A percentile compares a stretch with the other conserved stretches of the same genome.
Evolutionary conservation across 2,797 vertebrate genomes (phyloP).

Genomic region (Hafferia zeledoni): DNA sequence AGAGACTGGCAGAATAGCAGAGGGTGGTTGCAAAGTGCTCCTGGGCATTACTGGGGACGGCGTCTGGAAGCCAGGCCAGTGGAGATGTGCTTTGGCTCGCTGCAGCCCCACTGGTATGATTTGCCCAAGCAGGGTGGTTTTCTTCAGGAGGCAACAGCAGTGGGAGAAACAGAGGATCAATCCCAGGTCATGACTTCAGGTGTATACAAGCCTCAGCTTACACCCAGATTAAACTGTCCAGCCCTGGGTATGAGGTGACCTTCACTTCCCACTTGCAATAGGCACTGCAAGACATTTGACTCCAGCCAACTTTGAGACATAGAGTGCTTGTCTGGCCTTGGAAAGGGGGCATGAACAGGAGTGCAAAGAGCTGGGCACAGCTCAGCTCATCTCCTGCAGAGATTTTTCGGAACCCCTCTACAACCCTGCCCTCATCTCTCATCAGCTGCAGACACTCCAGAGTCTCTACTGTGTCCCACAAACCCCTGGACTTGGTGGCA

Average conservation of each 20-base stretch:
- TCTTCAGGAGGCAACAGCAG: neutral
- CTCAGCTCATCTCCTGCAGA: neutral
- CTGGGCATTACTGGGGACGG: neutral
- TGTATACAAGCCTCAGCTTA: neutral
- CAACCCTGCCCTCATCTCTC: neutral
- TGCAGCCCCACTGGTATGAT: neutral
- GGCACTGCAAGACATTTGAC: neutral
- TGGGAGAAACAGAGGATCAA: neutral
- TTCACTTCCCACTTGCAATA: neutral
- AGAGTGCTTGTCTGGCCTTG: neutral
- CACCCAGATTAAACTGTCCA: neutral
- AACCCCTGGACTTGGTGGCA: too few relatives aligned
- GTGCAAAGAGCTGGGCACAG: neutral
- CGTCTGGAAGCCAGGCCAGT: neutral
- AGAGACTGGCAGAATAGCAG: neutral
- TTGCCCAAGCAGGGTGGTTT: neutral
- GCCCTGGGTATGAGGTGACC: neutral
- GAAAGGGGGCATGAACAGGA: neutral
- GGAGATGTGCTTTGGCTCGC: neutral
- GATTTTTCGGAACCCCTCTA: neutral
- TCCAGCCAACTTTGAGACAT: neutral
- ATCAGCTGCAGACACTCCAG: neutral
- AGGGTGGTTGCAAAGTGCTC: neutral
- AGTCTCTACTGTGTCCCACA: neutral
- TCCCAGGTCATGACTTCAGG: fast-evolving